phyloP scores from a whole-genome alignment of 1,140 invertebrate species.

The Lordiphosa collinella region DNA sequence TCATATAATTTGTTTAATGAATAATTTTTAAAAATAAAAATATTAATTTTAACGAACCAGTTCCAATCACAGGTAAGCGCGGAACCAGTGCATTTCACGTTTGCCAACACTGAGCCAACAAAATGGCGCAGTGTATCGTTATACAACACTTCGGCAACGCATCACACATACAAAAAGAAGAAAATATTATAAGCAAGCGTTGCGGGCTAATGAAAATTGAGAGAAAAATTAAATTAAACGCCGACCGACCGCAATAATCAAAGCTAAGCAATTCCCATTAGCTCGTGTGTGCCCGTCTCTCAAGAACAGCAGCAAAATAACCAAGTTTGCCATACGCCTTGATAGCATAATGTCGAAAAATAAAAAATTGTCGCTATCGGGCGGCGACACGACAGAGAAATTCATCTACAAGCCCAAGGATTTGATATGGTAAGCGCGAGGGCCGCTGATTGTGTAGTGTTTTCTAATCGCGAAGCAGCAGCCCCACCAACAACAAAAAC shows the following conservation, averaged over 20 bases:
- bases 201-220: conserved; percentile 37
- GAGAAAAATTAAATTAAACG: conserved; percentile 24
- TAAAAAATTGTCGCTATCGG: conserved; percentile 76
- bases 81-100: too few relatives aligned
- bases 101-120: conserved; percentile 11
- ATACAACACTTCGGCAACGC: conserved; percentile 31
- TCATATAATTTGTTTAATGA: neutral
- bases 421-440: conserved; percentile 71
- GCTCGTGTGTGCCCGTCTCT: conserved; percentile 32
- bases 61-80: neutral
- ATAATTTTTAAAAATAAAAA: neutral
- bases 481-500: neutral
- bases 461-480: conserved; percentile 3
- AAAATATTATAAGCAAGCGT: conserved; percentile 20
- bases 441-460: conserved; percentile 1
- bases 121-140: conserved; percentile 29
- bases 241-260: conserved; percentile 26
- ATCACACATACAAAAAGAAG: conserved; percentile 52
- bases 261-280: conserved; percentile 19
- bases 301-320: conserved; percentile 61
- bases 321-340: conserved; percentile 71
- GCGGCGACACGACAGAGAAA: conserved; percentile 69
- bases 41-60: neutral
- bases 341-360: conserved; percentile 78
- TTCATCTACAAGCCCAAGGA: conserved; percentile 78